Base-by-base conservation (phyloP, 1,140 invertebrate species). In the Dendroctonus valens region DNA sequence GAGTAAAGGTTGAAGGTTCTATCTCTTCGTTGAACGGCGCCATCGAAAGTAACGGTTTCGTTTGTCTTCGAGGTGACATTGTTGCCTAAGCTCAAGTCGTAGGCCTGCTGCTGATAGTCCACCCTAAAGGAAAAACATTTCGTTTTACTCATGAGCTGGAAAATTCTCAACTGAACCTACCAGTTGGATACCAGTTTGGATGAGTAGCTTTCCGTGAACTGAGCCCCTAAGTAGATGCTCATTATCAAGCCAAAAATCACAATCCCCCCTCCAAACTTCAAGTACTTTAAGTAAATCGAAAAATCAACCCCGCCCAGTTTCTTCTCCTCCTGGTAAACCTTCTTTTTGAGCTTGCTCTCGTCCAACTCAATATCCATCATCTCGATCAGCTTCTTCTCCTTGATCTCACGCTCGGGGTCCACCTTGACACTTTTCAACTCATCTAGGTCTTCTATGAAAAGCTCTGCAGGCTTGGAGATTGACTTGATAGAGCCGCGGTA, bases 401-500 rank as follows among this genome's bases (percentile, higher is more conserved):
- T 59, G n/a, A 58, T 44, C 5, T 65, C 55, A 51, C 50, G 11
- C 41, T 64, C 51, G 7, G 48, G 8, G 12, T 26, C 26, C 26
- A 26, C 26, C 26, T 26, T 26, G 41, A 0, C 39, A 39, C 6
- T 9, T 39, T 50, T 14, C 51, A 38, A 26, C 49, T 49, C 12
- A 26, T 50, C 38, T 3, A 26, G 8, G 42, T 15, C 41, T 62
- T 46, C 42, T 8, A 41, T 54, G 39, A 2, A 71, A 40, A 58
- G 46, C 37, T 64, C 63, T 9, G 46, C 71, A 64, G 76, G 83
- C 11, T 73, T 78, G 9, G 79, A 81, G 37, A 81, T 81, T 62
- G 40, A 60, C 61, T 60, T 46, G 57, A 78, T 72, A 42, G 79
- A 68, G 3, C 87, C 87, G 70, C 87, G 82, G 55, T 85, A 84